These are phyloP conservation scores for Discoglossus pictus DNA, from an alignment of 2,797 vertebrate species.

Conservation along the genomic window DNA sequence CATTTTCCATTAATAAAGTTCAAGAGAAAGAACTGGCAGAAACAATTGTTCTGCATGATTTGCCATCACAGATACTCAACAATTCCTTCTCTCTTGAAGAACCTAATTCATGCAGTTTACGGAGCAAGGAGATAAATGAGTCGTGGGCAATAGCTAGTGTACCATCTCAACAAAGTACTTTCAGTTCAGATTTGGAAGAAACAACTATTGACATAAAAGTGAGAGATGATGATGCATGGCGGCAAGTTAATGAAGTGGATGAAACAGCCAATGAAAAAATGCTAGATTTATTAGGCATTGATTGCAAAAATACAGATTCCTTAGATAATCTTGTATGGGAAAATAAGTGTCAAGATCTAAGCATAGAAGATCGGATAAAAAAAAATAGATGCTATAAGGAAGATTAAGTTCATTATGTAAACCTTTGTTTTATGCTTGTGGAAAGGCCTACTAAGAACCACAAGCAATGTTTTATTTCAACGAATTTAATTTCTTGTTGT, in stretches of 20 bases:
- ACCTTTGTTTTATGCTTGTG: neutral
- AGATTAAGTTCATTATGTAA: constrained; percentile 34
- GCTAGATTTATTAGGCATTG: constrained; percentile 48
- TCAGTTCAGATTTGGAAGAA: constrained; percentile 11
- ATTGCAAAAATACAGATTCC: constrained; percentile 13
- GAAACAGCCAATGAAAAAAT: constrained; percentile 51
- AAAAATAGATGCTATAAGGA: constrained; percentile 77
- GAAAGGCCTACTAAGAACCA: constrained; percentile 43
- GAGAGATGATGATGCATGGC: constrained; percentile 51
- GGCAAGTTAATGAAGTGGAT: constrained; percentile 51
- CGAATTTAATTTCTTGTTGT: constrained; percentile 43
- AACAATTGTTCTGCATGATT: constrained; percentile 49
- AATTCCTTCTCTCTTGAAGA: constrained; percentile 3
- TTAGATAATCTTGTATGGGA: constrained; percentile 53
- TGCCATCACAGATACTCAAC: constrained; percentile 41
- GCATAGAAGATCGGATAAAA: constrained; percentile 80
- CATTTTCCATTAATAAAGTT: constrained; percentile 44
- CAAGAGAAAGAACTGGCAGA: constrained; percentile 59
- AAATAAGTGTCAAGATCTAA: constrained; percentile 61
- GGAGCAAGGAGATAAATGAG: constrained; percentile 21
- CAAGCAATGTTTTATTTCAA: constrained; percentile 32
- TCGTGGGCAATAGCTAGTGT: constrained; percentile 18
- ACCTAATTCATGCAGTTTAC: constrained; percentile 14
- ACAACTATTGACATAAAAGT: constrained; percentile 4
- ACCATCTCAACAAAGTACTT: constrained; percentile 19